Evolutionary conservation across 2,888 invertebrate species (phyloP).

Genomic region (Epirrhoe tristata): DNA sequence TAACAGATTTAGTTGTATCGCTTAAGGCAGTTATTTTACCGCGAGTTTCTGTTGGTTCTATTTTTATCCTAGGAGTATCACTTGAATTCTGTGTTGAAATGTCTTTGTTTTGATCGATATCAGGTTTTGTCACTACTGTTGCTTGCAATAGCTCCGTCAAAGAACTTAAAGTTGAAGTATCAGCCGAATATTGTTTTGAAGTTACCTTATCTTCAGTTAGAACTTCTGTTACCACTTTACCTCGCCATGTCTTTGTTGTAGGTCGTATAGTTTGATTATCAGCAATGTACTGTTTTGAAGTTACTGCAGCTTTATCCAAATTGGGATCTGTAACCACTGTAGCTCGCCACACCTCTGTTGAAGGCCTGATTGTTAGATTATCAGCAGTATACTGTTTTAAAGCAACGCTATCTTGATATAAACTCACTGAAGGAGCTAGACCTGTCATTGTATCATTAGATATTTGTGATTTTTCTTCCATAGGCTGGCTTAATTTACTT

Average conservation of each 20-base stretch:
- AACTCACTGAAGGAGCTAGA: background rate
- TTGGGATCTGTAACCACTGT: background rate
- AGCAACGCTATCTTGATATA: background rate
- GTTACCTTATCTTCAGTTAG: background rate
- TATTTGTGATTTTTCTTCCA: background rate
- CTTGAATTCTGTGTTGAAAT: no score
- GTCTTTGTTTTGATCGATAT: background rate
- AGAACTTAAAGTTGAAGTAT: background rate
- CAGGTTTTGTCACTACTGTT: conserved; percentile 9
- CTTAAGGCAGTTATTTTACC: background rate
- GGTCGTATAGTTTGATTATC: background rate
- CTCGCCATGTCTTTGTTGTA: background rate
- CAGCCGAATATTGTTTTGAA: background rate
- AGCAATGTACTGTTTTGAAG: background rate
- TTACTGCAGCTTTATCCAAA: background rate
- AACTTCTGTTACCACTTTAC: background rate
- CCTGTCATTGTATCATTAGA: background rate
- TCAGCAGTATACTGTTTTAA: background rate
- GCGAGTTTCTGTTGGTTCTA: conserved; percentile 1
- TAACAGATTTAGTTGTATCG: background rate
- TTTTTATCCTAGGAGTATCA: background rate
- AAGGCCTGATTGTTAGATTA: background rate
- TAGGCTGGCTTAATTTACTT: background rate
- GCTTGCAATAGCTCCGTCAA: background rate
- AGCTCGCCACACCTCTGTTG: background rate